Conservation (phyloP, 2,888 invertebrate genomes). For the Cancer borealis region DNA sequence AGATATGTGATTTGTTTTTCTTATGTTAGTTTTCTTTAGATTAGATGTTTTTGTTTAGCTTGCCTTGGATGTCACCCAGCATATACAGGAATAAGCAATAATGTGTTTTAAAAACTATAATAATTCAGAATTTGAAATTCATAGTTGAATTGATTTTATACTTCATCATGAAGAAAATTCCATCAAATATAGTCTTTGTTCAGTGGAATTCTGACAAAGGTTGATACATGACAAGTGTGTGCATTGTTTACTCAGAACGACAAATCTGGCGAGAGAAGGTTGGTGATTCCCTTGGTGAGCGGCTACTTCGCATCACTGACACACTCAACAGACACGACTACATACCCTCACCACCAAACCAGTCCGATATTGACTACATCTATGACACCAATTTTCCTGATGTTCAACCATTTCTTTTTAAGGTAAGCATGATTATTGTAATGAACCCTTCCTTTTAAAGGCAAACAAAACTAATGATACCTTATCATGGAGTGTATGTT, state of each 20-base stretch:
- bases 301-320: slow-evolving; percentile 91
- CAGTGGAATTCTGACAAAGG: background rate
- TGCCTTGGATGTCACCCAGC: background rate
- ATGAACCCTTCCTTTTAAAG: background rate
- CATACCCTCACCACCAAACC: slow-evolving; percentile 96
- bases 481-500: background rate
- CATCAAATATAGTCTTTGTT: background rate
- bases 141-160: background rate
- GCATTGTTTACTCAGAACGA: slow-evolving; percentile 83
- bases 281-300: slow-evolving; percentile 91
- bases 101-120: background rate
- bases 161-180: background rate
- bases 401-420: slow-evolving; percentile 98
- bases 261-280: slow-evolving; percentile 93
- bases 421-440: slow-evolving; percentile 83
- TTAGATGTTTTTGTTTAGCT: background rate
- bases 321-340: slow-evolving; percentile 97
- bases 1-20: background rate
- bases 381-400: slow-evolving; percentile 96
- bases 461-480: background rate
- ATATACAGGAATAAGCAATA: background rate
- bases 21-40: background rate
- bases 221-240: background rate
- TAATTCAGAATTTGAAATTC: background rate
- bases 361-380: slow-evolving; percentile 93